Conservation (phyloP, 64 coral and sea anemone genomes). For the Anthopleura sola region DNA sequence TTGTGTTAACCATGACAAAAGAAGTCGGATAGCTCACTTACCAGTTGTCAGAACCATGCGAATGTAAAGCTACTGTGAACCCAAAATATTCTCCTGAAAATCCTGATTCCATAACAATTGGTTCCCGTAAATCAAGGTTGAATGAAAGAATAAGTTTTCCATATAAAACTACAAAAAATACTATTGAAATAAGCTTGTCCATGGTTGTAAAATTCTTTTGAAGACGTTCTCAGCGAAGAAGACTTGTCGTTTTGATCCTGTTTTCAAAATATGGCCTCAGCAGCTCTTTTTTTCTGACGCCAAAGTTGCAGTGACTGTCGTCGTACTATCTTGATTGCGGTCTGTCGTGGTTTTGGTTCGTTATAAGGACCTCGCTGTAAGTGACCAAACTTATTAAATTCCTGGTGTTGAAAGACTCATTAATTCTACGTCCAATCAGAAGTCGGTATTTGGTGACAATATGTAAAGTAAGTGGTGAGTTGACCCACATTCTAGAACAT, state of each 20-base stretch:
- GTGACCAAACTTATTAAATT: constrained; percentile 4
- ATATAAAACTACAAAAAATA: background rate
- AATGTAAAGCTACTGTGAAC: constrained; percentile 23
- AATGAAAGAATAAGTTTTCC: constrained; percentile 3
- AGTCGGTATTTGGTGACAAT: background rate
- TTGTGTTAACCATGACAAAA: background rate
- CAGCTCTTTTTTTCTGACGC: background rate
- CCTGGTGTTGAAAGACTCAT: background rate
- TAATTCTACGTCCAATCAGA: background rate
- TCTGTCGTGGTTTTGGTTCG: background rate
- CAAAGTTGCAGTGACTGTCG: background rate
- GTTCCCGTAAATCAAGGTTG: constrained; percentile 12
- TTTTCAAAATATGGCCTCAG: background rate
- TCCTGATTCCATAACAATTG: background rate
- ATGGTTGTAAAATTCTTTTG: background rate
- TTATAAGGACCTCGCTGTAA: background rate
- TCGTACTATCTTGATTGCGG: background rate
- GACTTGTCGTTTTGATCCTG: background rate
- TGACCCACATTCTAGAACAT: constrained; percentile 1
- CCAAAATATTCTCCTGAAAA: constrained; percentile 10
- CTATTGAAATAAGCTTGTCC: background rate
- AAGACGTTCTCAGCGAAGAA: background rate
- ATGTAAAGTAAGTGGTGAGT: constrained; percentile 3
- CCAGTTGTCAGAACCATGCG: constrained; percentile 12
- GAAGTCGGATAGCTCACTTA: background rate